Conservation (phyloP, 2,113 vertebrate species). For the Formicarius rufipectus region DNA sequence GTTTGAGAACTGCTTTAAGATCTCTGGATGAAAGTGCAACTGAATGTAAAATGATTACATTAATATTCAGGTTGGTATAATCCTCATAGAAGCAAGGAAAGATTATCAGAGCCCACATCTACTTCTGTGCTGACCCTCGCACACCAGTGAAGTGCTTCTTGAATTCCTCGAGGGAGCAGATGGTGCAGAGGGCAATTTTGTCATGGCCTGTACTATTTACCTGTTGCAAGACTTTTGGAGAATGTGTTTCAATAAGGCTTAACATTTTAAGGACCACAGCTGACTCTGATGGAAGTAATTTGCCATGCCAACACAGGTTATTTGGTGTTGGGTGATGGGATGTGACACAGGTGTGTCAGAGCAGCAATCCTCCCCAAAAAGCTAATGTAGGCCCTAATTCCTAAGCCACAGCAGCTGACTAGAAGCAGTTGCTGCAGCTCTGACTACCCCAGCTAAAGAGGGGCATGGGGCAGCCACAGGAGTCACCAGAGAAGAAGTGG, state of each 20-base stretch:
- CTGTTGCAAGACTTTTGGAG: neutral
- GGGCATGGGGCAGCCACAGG: fast-evolving
- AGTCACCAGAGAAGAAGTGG: fast-evolving
- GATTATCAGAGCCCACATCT: neutral
- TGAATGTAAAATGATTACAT: neutral
- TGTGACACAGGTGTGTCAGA: neutral
- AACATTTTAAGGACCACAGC: neutral
- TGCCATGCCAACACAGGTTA: neutral
- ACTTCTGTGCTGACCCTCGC: neutral
- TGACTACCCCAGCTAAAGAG: neutral
- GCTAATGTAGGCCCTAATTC: neutral
- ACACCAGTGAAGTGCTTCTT: fast-evolving
- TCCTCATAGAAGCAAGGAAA: neutral
- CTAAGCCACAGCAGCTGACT: neutral
- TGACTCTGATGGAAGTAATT: neutral
- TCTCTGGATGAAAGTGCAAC: neutral
- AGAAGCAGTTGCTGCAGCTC: neutral
- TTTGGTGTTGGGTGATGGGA: neutral
- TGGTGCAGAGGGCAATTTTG: neutral
- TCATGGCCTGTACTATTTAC: neutral
- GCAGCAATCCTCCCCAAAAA: neutral
- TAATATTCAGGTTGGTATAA: neutral
- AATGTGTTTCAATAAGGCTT: neutral
- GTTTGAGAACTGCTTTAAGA: neutral
- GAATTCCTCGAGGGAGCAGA: neutral